phyloP scores from a whole-genome alignment of 2,797 vertebrate genomes.

The Fistularia commersonii region DNA sequence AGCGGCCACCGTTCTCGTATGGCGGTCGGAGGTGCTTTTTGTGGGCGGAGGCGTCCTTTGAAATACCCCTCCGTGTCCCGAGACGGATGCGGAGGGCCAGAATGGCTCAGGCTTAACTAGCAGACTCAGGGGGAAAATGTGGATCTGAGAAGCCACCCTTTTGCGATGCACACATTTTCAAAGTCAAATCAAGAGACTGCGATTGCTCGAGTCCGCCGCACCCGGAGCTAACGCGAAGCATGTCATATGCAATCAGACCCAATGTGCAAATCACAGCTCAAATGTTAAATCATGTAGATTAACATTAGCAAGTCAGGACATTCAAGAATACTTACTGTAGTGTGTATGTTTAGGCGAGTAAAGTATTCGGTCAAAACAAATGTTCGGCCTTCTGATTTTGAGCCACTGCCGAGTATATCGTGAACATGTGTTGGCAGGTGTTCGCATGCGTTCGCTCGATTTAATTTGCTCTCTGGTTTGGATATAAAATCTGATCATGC shows the following conservation, averaged over 20 bases:
- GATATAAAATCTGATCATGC: conserved; percentile 25
- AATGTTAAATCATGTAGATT: conserved; percentile 32
- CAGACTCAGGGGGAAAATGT: conserved; percentile 57
- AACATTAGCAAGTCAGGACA: conserved; percentile 20
- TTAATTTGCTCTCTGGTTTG: conserved; percentile 43
- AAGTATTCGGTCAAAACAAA: conserved; percentile 3
- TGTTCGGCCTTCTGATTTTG: conserved; percentile 20
- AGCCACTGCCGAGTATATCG: conserved; percentile 36
- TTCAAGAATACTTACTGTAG: conserved; percentile 33
- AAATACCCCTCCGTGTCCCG: conserved; percentile 28
- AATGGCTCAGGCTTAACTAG: conserved; percentile 44
- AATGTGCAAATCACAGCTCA: conserved; percentile 26
- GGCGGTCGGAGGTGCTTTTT: conserved; percentile 5
- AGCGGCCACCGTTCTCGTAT: conserved; percentile 8
- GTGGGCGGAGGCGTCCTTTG: conserved; percentile 23
- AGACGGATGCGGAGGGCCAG: conserved; percentile 19
- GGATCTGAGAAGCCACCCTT: conserved; percentile 52
- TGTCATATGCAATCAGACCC: conserved; percentile 52
- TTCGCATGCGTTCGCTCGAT: conserved; percentile 38
- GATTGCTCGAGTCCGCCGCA: conserved; percentile 46
- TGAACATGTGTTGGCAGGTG: conserved; percentile 36
- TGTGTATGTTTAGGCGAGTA: conserved; percentile 34
- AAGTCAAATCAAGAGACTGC: conserved; percentile 44
- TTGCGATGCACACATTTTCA: conserved; percentile 33
- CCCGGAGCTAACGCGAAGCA: conserved; percentile 31